phyloP scores from a whole-genome alignment of 2,888 invertebrate species.

The Theodoxus fluviatilis region DNA sequence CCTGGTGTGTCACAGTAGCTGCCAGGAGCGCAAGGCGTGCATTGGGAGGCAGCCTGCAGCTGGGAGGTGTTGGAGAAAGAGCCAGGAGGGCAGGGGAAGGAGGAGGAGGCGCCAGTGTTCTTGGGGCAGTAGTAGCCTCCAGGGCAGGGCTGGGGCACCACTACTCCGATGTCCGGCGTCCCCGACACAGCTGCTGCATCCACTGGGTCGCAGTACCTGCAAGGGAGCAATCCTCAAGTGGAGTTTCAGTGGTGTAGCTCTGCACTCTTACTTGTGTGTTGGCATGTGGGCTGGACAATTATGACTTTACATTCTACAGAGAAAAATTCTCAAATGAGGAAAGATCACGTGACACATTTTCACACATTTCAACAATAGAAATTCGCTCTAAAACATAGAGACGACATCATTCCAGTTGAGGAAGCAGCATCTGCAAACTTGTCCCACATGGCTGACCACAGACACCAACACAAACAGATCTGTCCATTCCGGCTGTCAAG shows the following conservation, averaged over 20 bases:
- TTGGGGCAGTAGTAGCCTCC: conserved; percentile 54
- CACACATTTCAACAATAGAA: background rate
- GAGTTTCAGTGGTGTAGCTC: background rate
- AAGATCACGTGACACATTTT: background rate
- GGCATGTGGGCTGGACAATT: no score
- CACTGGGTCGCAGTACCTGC: conserved; percentile 55
- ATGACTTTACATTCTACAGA: background rate
- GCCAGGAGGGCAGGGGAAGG: conserved; percentile 55
- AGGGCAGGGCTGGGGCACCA: conserved; percentile 49
- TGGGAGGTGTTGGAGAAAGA: conserved; percentile 53
- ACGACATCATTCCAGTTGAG: no score
- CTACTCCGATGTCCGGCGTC: conserved; percentile 43
- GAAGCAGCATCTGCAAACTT: no score
- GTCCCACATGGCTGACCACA: no score
- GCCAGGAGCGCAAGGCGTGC: conserved; percentile 52
- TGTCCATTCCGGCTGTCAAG: no score
- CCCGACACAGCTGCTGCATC: conserved; percentile 44
- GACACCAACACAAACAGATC: no score
- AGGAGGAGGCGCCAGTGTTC: conserved; percentile 46
- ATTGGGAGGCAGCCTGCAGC: conserved; percentile 45
- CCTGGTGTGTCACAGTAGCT: conserved; percentile 48
- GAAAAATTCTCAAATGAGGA: background rate
- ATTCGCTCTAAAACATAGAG: background rate
- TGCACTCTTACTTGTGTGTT: background rate
- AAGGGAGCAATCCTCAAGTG: background rate